These are phyloP conservation scores for Pogonocichla stellata DNA, from an alignment of 2,113 vertebrate species.

Conservation along the genomic window DNA sequence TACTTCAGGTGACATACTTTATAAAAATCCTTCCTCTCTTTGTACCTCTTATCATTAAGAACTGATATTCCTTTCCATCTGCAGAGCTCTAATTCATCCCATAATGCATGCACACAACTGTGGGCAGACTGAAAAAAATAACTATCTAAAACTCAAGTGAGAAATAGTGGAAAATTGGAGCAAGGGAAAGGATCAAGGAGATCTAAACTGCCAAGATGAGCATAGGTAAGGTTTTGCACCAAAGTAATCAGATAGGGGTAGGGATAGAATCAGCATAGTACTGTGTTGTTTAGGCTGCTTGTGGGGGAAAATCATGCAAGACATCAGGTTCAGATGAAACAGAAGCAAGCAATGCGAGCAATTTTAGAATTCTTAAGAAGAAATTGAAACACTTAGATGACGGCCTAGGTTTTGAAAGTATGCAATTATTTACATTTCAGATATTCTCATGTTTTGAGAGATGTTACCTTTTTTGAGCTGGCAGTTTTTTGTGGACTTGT, in stretches of 20 bases:
- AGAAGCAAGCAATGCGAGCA: not conserved
- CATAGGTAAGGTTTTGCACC: not conserved
- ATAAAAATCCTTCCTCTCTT: not conserved
- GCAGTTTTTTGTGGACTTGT: not conserved
- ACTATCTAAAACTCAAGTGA: not conserved
- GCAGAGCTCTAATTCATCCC: not conserved
- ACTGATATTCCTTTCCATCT: not conserved
- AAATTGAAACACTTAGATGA: not conserved
- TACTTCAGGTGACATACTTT: not conserved
- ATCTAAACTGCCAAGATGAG: not conserved
- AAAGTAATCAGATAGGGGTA: not conserved
- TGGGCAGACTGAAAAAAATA: not conserved
- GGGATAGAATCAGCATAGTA: not conserved
- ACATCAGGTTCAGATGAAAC: not conserved
- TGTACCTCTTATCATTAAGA: not conserved
- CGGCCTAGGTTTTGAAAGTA: not conserved
- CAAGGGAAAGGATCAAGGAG: not conserved
- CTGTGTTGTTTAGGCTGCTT: not conserved
- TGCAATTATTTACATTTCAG: not conserved
- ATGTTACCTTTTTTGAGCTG: not conserved
- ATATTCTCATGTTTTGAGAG: not conserved
- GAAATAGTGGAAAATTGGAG: not conserved
- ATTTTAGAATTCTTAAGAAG: not conserved
- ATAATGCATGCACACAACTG: not conserved
- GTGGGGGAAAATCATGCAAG: not conserved